Evolutionary conservation across 2,888 invertebrate genomes (phyloP), one percentile per base, ranked within the genome.

Genomic region (Rhabditoides inermis): DNA sequence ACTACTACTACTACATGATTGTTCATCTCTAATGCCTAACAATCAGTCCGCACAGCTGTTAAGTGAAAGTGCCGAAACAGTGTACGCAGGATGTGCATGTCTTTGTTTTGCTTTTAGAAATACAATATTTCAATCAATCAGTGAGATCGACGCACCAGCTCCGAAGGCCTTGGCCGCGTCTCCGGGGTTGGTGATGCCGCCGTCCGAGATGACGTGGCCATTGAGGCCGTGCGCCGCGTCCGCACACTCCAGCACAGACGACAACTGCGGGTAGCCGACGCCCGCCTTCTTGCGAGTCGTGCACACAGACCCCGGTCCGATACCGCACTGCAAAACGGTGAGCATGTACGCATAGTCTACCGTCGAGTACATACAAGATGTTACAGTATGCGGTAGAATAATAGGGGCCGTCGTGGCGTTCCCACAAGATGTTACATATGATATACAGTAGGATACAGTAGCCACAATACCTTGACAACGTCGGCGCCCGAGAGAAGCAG

Each of bases 171-270:
- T 91, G 0, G 90, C 87, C 20, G 91, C 86, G 78, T 91, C 90
- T 6, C 80, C 90, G 1, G 90, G 87, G 77, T 88, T 89, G 0
- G 88, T 86, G 77, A 90, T 90, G 0, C 90, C 90, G 12, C 90
- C 90, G 77, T 91, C 90, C 86, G 89, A 88, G 73, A 90, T 90
- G 53, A 91, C 90, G 75, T 91, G 90, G 32, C 90, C 91, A 66
- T 88, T 88, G 4, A 91, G 83, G 0, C 90, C 90, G 78, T 91
- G 90, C 1, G 90, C 90, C 6, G 90, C 90, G 80, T 90, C 90
- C 2, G 90, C 88, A 79, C 90, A 91, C 78, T 91, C 91, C 48
- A 91, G 84, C 32, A 91, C 90, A 27, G 90, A 90, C 41, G 88
- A 88, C 37, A 90, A 81, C 78, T 90, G 90, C 0, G 90, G 60